phyloP scores from a whole-genome alignment of 92 coral and sea anemone species.

The Epizoanthus illoricatus region DNA sequence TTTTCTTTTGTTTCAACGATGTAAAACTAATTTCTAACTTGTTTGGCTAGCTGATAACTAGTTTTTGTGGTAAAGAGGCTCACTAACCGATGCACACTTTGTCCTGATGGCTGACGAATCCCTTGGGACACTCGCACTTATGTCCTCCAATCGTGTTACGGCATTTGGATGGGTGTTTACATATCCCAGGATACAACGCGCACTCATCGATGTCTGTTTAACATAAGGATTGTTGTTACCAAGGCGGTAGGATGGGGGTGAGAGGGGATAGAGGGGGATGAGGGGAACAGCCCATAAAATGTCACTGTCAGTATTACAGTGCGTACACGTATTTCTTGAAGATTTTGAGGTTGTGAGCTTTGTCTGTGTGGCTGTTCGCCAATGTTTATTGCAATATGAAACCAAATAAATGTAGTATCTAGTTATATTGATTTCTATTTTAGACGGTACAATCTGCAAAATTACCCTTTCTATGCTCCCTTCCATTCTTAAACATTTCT shows the following conservation, averaged over 20 bases:
- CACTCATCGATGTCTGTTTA: constrained; percentile 91
- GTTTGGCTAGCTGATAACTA: background rate
- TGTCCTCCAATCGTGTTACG: constrained; percentile 89
- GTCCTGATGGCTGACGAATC: constrained; percentile 78
- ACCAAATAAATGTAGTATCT: too few relatives aligned
- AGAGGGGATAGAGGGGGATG: too few relatives aligned
- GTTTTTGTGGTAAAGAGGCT: background rate
- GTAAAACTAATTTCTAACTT: background rate
- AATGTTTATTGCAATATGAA: too few relatives aligned
- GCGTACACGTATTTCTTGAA: too few relatives aligned
- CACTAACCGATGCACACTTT: constrained; percentile 86
- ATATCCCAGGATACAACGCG: constrained; percentile 88
- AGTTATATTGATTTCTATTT: too few relatives aligned
- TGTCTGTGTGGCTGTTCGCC: too few relatives aligned
- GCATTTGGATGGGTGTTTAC: constrained; percentile 89
- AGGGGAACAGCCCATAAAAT: too few relatives aligned
- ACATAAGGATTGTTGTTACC: background rate
- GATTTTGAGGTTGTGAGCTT: too few relatives aligned
- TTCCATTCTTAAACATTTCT: too few relatives aligned
- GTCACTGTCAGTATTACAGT: too few relatives aligned
- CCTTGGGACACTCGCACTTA: constrained; percentile 89
- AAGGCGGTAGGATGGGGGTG: background rate
- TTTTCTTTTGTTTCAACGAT: background rate
- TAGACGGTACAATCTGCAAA: too few relatives aligned
- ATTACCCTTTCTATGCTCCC: too few relatives aligned